Evolutionary conservation across 2,888 invertebrate species (phyloP), one percentile per base, ranked within the genome.

Genomic region (Anorthoa munda): DNA sequence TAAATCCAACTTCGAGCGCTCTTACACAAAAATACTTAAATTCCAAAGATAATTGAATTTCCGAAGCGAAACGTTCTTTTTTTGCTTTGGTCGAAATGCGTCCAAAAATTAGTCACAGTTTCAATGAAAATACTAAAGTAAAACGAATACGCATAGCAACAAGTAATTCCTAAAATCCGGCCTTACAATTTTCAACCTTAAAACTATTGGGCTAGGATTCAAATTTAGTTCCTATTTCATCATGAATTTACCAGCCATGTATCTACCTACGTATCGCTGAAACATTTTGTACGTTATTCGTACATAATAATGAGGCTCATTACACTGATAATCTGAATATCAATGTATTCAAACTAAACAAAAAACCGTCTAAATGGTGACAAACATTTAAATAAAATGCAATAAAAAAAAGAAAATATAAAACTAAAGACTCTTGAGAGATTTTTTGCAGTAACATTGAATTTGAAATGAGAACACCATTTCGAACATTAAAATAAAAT

Each of bases 71-170:
- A 76, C 66, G 67, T 53, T 61, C 45, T 73, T 80, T 77, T 77
- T 72, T 69, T 73, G 50, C 63, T 66, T 71, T 60, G 59, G 66
- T 61, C 59, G 71, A 65, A 68, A 71, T 75, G 66, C 79, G 72
- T 72, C 56, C 64, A 76, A 81, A 75, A 77, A 78, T 83, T 86
- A 82, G 81, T 84, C 73, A 83, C 70, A 76, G 70, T 76, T 81
- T 64, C 68, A 83, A 71, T 75, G 69, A 66, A 82, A 84, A 74
- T 17, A 74, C 70, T 74, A 51, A 77, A 79, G 63, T 64, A 72
- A 74, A 75, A 65, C 31, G 67, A 81, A 66, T 78, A 60, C 82
- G 74, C 87, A 76, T 87, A 84, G 87, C 87, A 88, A 85, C 88
- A 85, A 76, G 75, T 66, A 56, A 56, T 72, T 73, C 45, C 53